Evolutionary conservation across 2,888 invertebrate species (phyloP), one percentile per base, ranked within the genome.

Genomic region (Proisotoma minuta): DNA sequence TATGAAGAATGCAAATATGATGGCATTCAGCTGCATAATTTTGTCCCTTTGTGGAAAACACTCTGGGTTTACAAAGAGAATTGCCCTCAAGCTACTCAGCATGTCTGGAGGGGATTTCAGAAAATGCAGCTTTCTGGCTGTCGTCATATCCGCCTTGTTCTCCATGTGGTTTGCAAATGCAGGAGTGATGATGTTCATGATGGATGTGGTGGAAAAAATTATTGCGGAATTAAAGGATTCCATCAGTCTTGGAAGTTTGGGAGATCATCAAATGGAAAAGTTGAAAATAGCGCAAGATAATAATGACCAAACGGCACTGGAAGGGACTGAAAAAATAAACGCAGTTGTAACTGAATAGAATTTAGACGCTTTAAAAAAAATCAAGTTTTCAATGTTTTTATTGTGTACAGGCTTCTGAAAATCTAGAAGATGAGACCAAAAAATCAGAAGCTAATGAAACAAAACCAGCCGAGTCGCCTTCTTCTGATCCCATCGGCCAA

Each of bases 181-280:
- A 4, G 53, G 53, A 12, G 62, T 64, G 3, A 28, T 53, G 8
- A 59, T 59, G 26, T 49, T 64, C 12, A 62, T 67, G 67, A 53
- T 64, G 24, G 47, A 51, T 10, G 56, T 60, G 8, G 47, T 64
- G 2, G 53, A 64, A 10, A 39, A 60, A 1, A 15, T 60, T 8
- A 3, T 59, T 3, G 52, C 34, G 5, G 2, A 28, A 5, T 10
- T 65, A 10, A 29, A 28, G 8, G 12, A 1, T 3, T 47, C 23
- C 2, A 47, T 56, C 1, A 2, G 15, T 2, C 15, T n/a, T 20
- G 65, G 65, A 22, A 28, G 57, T 2, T 26, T 65, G n/a, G 65
- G 65, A 2, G 61, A 65, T 18, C 52, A 51, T 22, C 15, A 22
- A 28, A 34, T 22, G 54, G 23, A 27, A 23, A 39, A 47, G 8